phyloP scores from a whole-genome alignment of 1,140 invertebrate species.

The Drosophila orosa region DNA sequence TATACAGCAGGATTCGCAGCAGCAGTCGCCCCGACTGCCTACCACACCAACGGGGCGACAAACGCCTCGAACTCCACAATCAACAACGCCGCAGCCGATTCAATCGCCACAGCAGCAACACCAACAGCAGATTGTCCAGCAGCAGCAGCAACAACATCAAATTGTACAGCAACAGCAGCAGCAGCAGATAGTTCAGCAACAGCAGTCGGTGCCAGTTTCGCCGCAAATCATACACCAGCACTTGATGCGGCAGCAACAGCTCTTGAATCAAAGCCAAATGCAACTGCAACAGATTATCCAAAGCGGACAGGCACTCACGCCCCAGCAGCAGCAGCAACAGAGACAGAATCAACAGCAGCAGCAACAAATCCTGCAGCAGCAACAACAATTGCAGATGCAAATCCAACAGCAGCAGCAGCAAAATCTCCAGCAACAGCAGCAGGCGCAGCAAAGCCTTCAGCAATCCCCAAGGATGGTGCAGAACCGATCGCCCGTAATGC shows the following conservation, averaged over 20 bases:
- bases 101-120: slow-evolving; percentile 69
- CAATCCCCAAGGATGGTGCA: slow-evolving; percentile 84
- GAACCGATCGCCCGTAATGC: slow-evolving; percentile 72
- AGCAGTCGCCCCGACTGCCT: slow-evolving; percentile 53
- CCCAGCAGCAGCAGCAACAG: slow-evolving; percentile 73
- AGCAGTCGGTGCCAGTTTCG: slow-evolving; percentile 64
- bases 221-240: slow-evolving; percentile 81
- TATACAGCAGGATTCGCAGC: slow-evolving; percentile 60
- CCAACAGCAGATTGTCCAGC: slow-evolving; percentile 40
- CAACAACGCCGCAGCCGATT: slow-evolving; percentile 65
- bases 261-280: slow-evolving; percentile 76
- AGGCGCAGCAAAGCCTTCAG: slow-evolving; percentile 66
- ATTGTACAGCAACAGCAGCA: slow-evolving; percentile 46
- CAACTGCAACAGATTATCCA: slow-evolving; percentile 83
- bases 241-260: slow-evolving; percentile 69
- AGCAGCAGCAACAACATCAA: slow-evolving; percentile 48
- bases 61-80: slow-evolving; percentile 71
- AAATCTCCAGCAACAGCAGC: slow-evolving; percentile 73
- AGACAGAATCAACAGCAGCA: slow-evolving; percentile 57
- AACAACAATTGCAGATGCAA: slow-evolving; percentile 67
- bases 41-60: slow-evolving; percentile 69
- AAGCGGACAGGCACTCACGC: slow-evolving; percentile 69
- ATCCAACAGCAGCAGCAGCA: slow-evolving; percentile 71
- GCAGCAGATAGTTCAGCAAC: slow-evolving; percentile 56
- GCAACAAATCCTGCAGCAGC: slow-evolving; percentile 62